Evolutionary conservation across 2,113 vertebrate species (phyloP), one percentile per base, ranked within the genome.

Genomic region (Hylia prasina): DNA sequence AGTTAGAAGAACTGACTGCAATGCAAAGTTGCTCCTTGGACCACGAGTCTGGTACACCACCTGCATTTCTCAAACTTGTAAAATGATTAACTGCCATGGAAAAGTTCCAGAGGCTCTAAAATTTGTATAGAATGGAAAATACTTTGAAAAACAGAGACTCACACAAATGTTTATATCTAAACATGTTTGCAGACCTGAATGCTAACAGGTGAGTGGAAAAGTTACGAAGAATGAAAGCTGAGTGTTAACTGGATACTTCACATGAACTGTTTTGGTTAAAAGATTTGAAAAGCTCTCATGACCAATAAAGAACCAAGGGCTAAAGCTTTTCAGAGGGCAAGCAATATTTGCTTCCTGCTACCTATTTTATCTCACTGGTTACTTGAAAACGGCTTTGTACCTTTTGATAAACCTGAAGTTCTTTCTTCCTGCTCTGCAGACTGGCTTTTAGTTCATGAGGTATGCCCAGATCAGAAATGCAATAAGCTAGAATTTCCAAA

Each of bases 401-500:
- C 98, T 98, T 98, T 94, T 97, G 93, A 94, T 99, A 99, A 88
- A 99, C 96, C 58, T 96, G 97, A 56, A 99, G 97, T 82, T 99
- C 99, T 8, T 94, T 98, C 89, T 97, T 98, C 93, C 97, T 99
- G 73, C 96, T 97, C 94, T 97, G 97, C 15, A 99, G 95, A 61
- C 98, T 96, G 10, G 76, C 91, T 76, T 97, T 98, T 13, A 99
- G 97, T 5, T 94, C 96, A 28, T 81, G 89, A 33, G 97, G 96
- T 27, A 98, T 93, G 54, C 66, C 60, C 7, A 80, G 57, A 72
- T 99, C 99, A 87, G 98, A 98, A 70, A 99, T 96, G 96, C 99
- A 99, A 45, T 99, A 99, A 64, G 98, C 97, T 28, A 99, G 97
- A 93, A 99, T 98, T 94, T 99, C 99, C 90, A 99, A 97, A 82